Base-by-base conservation (phyloP, 2,888 invertebrate genomes). In the Drosophila quinaria region DNA sequence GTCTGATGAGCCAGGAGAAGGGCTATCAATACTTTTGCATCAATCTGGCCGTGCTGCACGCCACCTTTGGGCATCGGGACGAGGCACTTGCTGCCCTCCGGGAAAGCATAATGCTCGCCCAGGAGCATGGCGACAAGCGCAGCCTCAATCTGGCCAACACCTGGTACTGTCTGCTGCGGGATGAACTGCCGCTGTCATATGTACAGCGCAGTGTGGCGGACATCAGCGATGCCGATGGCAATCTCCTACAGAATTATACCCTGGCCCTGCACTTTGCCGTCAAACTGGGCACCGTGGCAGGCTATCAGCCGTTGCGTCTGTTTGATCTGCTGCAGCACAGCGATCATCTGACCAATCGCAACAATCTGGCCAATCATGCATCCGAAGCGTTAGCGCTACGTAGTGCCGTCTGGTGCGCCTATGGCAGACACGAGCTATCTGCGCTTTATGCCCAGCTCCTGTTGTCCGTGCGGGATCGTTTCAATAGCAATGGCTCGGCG, bases 21-120 rank as follows among this genome's bases (percentile, higher is more conserved):
- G 96, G 95, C 44, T 96, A 96, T 88, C 94, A 98, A 89, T 98
- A 97, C 91, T 97, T 98, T 6, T 97, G 97, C 17, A 94, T 98
- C n/a, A 98, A 98, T 92, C 94, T 98, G 74, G 97, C 98, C 0
- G 96, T 97, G 22, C 94, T 98, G 86, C 97, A 98, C 92, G 96
- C 96, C 50, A 95, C 96, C 81, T 98, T 98, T 92, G 91, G 91
- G 80, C 93, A 87, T 82, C 97, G 96, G 72, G 94, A 95, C 51
- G 95, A 97, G 91, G 97, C 97, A 0, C 93, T 96, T 90, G 95
- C 95, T 66, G 96, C 97, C 15, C 94, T 98, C n/a, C 95, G 95
- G 80, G 98, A 98, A 93, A 97, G 97, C 10, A 95, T 98, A 59
- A 95, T 95, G 92, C 94, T 97, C 90, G 97, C 98, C 4, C 98